A percentile compares a stretch with the other conserved stretches of the same genome.
phyloP scores from a whole-genome alignment of 2,113 vertebrate genomes.

The Macrotis lagotis region DNA sequence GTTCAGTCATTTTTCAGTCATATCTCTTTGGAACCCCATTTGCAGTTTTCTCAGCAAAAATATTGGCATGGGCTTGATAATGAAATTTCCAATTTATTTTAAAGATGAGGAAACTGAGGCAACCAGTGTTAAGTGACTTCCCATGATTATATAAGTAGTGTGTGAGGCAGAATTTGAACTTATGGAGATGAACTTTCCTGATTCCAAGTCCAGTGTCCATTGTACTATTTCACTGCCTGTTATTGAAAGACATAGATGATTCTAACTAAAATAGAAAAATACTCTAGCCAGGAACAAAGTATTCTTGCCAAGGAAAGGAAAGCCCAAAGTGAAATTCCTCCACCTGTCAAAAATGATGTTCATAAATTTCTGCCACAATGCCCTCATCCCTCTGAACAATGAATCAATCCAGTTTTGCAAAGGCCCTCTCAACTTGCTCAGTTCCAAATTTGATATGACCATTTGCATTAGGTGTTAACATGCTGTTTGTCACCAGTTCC shows the following conservation, averaged over 20 bases:
- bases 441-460: slow-evolving; percentile 44
- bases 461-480: neutral
- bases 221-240: neutral
- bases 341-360: neutral
- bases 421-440: slow-evolving; percentile 33
- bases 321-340: neutral
- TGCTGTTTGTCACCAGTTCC: slow-evolving; percentile 44
- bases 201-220: neutral
- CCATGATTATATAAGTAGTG: neutral
- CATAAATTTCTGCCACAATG: neutral
- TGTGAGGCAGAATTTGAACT: neutral
- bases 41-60: neutral
- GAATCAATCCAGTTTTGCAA: slow-evolving; percentile 50
- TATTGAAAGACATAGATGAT: neutral
- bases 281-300: neutral
- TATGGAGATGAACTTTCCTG: neutral
- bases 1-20: too few relatives aligned
- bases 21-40: too few relatives aligned
- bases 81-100: neutral
- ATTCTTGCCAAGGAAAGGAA: neutral
- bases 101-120: neutral
- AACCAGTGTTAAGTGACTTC: neutral
- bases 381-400: slow-evolving; percentile 8
- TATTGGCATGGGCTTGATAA: neutral
- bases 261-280: neutral